These are phyloP conservation scores for Sardina pilchardus DNA, from an alignment of 2,113 vertebrate species.

Conservation along the genomic window DNA sequence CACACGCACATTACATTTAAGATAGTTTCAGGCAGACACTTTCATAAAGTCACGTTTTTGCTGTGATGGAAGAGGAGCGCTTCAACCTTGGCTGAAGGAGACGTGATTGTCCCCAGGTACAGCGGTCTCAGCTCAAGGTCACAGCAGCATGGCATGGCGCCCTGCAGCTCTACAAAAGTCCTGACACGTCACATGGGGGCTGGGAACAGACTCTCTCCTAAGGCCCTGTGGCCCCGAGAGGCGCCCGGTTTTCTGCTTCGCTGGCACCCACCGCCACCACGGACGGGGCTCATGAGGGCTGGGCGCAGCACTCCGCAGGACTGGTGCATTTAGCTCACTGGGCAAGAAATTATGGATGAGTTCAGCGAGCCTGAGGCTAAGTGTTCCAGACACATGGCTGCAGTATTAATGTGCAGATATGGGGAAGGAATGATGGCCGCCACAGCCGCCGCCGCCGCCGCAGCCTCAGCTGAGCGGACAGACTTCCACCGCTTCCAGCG, in stretches of 20 bases:
- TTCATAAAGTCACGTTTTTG: not conserved
- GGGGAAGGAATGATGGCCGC: not conserved
- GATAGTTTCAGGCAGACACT: no score
- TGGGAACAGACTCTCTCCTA: not conserved
- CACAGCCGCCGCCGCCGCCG: not conserved
- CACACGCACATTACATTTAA: not conserved
- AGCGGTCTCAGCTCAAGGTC: not conserved
- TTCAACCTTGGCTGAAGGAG: not conserved
- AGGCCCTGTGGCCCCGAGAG: not conserved
- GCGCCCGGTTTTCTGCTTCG: not conserved
- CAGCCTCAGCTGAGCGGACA: not conserved
- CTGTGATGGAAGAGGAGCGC: not conserved
- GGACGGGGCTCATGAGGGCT: not conserved
- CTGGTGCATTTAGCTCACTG: slow-evolving; percentile 11
- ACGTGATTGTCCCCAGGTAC: not conserved
- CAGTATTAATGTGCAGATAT: slow-evolving; percentile 11
- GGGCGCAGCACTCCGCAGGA: not conserved
- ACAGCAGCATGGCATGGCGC: not conserved
- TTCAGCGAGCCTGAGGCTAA: slow-evolving; percentile 2
- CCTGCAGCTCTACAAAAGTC: not conserved
- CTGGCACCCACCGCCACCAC: not conserved
- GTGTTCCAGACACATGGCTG: not conserved
- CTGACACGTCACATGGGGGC: not conserved
- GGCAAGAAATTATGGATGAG: slow-evolving; percentile 14
- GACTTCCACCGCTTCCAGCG: not conserved